Base-by-base conservation (phyloP, 2,888 invertebrate species). In the Nomada flava region DNA sequence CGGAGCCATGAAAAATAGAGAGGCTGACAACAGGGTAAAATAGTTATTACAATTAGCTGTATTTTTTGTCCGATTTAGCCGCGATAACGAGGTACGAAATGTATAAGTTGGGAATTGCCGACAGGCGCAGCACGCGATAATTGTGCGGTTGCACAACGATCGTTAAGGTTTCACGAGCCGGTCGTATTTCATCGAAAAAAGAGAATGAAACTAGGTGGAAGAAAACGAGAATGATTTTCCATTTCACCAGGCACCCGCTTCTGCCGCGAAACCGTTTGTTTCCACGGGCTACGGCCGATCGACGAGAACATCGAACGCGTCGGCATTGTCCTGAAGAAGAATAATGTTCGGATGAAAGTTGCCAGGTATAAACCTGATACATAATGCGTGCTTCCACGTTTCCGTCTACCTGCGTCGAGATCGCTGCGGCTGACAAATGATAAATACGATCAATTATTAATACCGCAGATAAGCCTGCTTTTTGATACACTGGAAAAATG, bases 171-270 rank as follows among this genome's bases (percentile, higher is more conserved):
- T 64, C 69, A 23, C 82, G 81, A 81, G 55, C 53, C 50, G 65
- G 64, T 70, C 53, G 79, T 72, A 42, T 71, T 73, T 71, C 68
- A 29, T 60, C n/a, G 63, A 69, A 77, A 73, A 69, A 57, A 57
- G 52, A 50, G 71, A 67, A 59, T 29, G 53, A 67, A 60, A 73
- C 55, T 60, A 23, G 72, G 64, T 42, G 71, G 57, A 59, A 71
- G 79, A 75, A 76, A 75, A 70, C 29, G 70, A 70, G 68, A 75
- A 65, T 53, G 73, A 75, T 70, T 75, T 79, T 79, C 75, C 79
- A 70, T 79, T 75, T 79, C 79, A 65, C 64, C 59, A 36, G 26
- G 44, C 69, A 52, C 20, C 67, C 15, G 64, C 57, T 52, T 44
- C 59, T 59, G 60, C 63, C 63, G 20, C 10, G 36, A 53, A 53